Base-by-base conservation (phyloP, 2,888 invertebrate species). In the Chironomus tentans region DNA sequence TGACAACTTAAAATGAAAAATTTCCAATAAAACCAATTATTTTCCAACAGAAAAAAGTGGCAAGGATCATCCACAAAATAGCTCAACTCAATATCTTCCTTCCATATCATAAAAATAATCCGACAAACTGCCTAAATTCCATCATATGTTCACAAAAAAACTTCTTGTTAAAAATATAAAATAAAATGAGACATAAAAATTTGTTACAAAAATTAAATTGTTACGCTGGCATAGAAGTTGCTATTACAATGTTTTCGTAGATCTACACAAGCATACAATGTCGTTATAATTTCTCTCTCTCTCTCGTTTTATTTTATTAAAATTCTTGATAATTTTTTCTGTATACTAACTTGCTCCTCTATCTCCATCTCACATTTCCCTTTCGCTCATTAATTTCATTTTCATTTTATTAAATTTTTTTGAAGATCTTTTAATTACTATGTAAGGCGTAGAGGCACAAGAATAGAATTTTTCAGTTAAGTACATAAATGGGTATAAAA, bases 141-240 rank as follows among this genome's bases (percentile, higher is more conserved):
- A 4, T 7, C 18, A 15, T 7, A 5, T 56, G 18, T 4, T 56
- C 7, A 15, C 56, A 6, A 2, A 15, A n/a, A 56, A 56, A 56
- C n/a, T 56, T 12, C 18, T 15, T 15, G 18, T 15, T 18, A 15
- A 15, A 28, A 56, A n/a, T 15, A 15, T 18, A 18, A 18, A 13
- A 21, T 13, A 65, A 22, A 65, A 13, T 65, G 21, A 65, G 65
- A 65, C 24, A 65, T 65, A 65, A 65, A 62, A 65, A 65, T 65
- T 65, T 65, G 65, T 65, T 65, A 65, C 56, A 18, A n/a, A 65
- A 65, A 65, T 65, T 65, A 65, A 65, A 65, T 65, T 65, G 65
- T 65, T 65, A 65, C 65, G 65, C 65, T 24, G 21, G 65, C 21
- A 65, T 65, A 38, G 38, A 38, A 28, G 38, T 38, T 38, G 38